Percentiles rank a stretch among this genome's conserved stretches.
phyloP scores from a whole-genome alignment of 2,113 vertebrate species.

The Raja brachyura region DNA sequence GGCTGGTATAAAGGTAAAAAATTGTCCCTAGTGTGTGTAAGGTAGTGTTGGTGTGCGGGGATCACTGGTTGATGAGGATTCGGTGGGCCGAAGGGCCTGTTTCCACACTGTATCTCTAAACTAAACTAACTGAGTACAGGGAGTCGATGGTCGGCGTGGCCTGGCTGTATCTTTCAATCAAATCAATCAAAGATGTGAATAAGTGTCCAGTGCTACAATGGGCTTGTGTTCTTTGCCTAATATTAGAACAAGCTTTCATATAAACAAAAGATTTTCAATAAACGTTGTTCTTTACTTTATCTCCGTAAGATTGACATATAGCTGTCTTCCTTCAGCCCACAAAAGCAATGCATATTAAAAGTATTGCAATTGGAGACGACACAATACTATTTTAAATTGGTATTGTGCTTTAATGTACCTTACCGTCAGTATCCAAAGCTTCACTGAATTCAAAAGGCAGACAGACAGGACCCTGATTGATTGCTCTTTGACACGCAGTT shows the following conservation, averaged over 20 bases:
- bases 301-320: not conserved
- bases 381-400: constrained; percentile 1
- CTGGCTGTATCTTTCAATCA: too few species aligned
- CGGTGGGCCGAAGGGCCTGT: too few species aligned
- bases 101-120: too few species aligned
- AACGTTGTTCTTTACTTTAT: not conserved
- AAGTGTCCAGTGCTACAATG: not conserved
- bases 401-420: constrained; percentile 1
- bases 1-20: too few species aligned
- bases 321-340: constrained; percentile 28
- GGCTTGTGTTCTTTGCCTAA: not conserved
- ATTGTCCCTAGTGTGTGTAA: too few species aligned
- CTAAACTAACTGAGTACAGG: too few species aligned
- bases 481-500: not conserved
- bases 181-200: too few species aligned
- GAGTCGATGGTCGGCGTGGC: too few species aligned
- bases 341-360: not conserved
- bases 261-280: constrained; percentile 8
- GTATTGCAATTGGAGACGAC: not conserved
- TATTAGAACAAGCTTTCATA: not conserved
- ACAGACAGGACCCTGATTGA: not conserved
- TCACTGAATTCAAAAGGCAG: not conserved
- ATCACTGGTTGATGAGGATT: too few species aligned
- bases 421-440: not conserved
- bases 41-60: too few species aligned